These are phyloP conservation scores for Corythoichthys intestinalis DNA, from an alignment of 2,113 vertebrate species.

Conservation along the genomic window DNA sequence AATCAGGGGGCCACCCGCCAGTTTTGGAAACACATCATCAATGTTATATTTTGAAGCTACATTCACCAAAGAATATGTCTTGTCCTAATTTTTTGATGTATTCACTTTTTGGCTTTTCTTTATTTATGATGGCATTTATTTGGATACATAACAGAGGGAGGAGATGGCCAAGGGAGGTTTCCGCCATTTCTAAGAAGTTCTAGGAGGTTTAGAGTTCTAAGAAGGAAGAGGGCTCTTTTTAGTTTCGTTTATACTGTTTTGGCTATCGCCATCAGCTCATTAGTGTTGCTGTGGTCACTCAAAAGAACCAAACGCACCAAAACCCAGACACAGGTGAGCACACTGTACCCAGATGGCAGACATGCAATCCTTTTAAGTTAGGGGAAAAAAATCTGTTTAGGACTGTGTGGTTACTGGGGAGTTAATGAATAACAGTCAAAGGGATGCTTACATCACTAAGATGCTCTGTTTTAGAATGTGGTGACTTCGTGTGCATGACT, in stretches of 20 bases:
- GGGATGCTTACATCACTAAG: constrained; percentile 14
- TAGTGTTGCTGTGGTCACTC: constrained; percentile 25
- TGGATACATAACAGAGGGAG: constrained; percentile 27
- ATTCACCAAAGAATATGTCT: constrained; percentile 42
- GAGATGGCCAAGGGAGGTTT: constrained; percentile 44
- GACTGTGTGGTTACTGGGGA: constrained; percentile 37
- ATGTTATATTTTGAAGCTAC: constrained; percentile 55
- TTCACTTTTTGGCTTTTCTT: constrained; percentile 28
- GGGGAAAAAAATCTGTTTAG: constrained; percentile 21
- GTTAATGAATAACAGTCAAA: constrained; percentile 18
- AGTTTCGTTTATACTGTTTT: constrained; percentile 15
- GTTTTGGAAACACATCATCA: constrained; percentile 55
- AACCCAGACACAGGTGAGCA: constrained; percentile 11
- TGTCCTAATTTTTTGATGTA: constrained; percentile 4
- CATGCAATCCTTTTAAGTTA: constrained; percentile 12
- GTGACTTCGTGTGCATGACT: constrained; percentile 13
- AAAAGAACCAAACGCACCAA: constrained; percentile 9
- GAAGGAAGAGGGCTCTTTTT: constrained; percentile 30
- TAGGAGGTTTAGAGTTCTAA: constrained; percentile 12
- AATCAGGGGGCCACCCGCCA: constrained; percentile 45
- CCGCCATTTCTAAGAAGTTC: constrained; percentile 13
- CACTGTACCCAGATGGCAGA: constrained; percentile 22
- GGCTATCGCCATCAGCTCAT: constrained; percentile 42
- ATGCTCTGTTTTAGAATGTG: constrained; percentile 13
- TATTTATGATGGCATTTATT: constrained; percentile 57